These are phyloP conservation scores for Epistrophe eligans DNA, from an alignment of 2,888 invertebrate species.

Conservation along the genomic window DNA sequence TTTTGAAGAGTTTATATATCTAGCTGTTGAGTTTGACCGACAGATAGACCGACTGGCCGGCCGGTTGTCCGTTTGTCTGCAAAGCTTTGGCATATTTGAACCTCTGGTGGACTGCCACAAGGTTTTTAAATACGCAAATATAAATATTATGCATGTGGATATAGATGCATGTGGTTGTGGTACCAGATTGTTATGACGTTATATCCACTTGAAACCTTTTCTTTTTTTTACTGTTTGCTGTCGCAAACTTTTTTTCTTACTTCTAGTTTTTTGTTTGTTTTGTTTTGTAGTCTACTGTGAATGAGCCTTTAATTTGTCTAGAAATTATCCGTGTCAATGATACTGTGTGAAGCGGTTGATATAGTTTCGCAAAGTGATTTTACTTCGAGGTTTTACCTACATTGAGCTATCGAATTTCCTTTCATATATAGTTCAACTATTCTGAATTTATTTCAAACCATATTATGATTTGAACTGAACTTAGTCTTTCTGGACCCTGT, in stretches of 20 bases:
- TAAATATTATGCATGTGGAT: constrained; percentile 26
- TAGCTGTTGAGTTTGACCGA: constrained; percentile 48
- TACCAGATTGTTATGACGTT: constrained; percentile 54
- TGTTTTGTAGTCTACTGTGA: constrained; percentile 65
- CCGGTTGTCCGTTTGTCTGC: background rate
- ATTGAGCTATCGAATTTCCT: no score
- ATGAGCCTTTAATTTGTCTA: constrained; percentile 74
- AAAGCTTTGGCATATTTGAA: background rate
- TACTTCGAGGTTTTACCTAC: constrained; percentile 47
- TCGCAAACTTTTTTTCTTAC: constrained; percentile 29
- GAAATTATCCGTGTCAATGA: constrained; percentile 74
- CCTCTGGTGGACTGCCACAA: constrained; percentile 10
- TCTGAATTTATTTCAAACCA: no score
- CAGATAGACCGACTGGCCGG: background rate
- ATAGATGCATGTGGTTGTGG: constrained; percentile 21
- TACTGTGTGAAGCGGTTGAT: constrained; percentile 51
- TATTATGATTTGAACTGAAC: no score
- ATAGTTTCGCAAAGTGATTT: background rate
- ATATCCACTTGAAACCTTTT: constrained; percentile 53
- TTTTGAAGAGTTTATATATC: constrained; percentile 41
- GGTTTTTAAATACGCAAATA: constrained; percentile 26
- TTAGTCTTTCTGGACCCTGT: no score
- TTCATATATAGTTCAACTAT: no score
- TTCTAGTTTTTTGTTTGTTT: constrained; percentile 11
- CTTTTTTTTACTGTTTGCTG: background rate